A percentile compares a stretch with the other conserved stretches of the same genome.
Conservation (phyloP, 2,113 vertebrate species). For the Conger conger region DNA sequence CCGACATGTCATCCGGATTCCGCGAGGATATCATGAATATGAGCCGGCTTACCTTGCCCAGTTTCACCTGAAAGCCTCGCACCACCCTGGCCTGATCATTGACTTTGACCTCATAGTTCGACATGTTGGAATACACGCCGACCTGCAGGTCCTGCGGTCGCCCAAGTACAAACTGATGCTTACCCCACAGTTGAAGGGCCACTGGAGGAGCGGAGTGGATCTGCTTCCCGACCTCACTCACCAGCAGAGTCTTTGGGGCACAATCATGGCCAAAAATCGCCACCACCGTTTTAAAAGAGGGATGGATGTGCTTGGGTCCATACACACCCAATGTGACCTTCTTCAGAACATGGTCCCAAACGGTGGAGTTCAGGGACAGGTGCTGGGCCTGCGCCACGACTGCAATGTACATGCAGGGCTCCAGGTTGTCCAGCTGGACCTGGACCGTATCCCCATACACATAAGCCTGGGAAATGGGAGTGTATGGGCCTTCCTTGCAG, state of each 20-base stretch:
- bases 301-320: conserved; percentile 93
- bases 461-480: conserved; percentile 68
- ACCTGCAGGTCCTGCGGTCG: conserved; percentile 86
- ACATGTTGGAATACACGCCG: conserved; percentile 91
- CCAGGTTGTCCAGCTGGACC: conserved; percentile 85
- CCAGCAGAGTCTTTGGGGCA: conserved; percentile 87
- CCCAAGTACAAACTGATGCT: conserved; percentile 85
- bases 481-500: conserved; percentile 86
- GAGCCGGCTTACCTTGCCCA: conserved; percentile 89
- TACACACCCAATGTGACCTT: conserved; percentile 90
- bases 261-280: conserved; percentile 92
- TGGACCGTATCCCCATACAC: conserved; percentile 84
- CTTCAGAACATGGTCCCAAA: conserved; percentile 93
- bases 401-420: conserved; percentile 92
- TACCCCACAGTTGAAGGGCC: conserved; percentile 92
- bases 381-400: conserved; percentile 77
- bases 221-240: conserved; percentile 82
- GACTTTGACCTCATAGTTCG: conserved; percentile 83
- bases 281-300: conserved; percentile 91
- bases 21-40: conserved; percentile 83
- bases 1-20: conserved; percentile 74
- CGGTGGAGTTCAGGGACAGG: conserved; percentile 76
- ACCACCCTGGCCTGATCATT: conserved; percentile 79
- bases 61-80: conserved; percentile 89
- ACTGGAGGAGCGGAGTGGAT: conserved; percentile 73